These are phyloP conservation scores for Steinernema carpocapsae DNA, from an alignment of 2,888 invertebrate species.

Conservation along the genomic window DNA sequence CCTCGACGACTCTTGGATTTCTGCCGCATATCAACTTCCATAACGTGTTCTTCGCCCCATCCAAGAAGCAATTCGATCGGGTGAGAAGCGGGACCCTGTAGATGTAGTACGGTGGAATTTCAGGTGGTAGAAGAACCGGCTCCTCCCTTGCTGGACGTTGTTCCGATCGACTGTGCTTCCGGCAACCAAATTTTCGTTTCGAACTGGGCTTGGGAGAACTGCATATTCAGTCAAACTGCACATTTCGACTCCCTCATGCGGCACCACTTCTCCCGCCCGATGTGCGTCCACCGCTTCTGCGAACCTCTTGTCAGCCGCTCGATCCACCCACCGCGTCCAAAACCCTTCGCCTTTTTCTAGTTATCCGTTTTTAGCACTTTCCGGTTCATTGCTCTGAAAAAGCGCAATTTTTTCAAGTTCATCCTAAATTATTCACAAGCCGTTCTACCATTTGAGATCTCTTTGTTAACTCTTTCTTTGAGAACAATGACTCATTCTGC, in stretches of 20 bases:
- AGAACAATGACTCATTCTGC: no score
- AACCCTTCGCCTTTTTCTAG: conserved; percentile 17
- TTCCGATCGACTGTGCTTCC: conserved; percentile 18
- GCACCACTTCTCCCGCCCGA: conserved; percentile 23
- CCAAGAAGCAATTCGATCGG: conserved; percentile 2
- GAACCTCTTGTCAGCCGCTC: background rate
- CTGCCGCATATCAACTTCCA: conserved; percentile 3
- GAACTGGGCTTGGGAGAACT: conserved; percentile 30
- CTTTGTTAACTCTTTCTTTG: no score
- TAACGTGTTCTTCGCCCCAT: background rate
- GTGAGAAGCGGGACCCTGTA: background rate
- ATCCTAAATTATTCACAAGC: no score
- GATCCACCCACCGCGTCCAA: background rate
- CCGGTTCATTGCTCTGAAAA: no score
- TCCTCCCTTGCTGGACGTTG: conserved; percentile 4
- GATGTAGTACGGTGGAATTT: background rate
- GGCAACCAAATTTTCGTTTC: conserved; percentile 6
- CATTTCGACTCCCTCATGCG: conserved; percentile 34
- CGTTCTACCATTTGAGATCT: no score
- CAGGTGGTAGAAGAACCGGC: conserved; percentile 10
- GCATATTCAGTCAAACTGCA: conserved; percentile 31
- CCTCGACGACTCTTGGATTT: background rate
- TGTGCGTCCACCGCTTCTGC: conserved; percentile 34
- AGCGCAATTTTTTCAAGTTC: no score
- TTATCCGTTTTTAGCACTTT: no score